Percentiles rank a stretch among this genome's conserved stretches.
Conservation (phyloP, 2,797 vertebrate species). For the Rhodeus uyekii region DNA sequence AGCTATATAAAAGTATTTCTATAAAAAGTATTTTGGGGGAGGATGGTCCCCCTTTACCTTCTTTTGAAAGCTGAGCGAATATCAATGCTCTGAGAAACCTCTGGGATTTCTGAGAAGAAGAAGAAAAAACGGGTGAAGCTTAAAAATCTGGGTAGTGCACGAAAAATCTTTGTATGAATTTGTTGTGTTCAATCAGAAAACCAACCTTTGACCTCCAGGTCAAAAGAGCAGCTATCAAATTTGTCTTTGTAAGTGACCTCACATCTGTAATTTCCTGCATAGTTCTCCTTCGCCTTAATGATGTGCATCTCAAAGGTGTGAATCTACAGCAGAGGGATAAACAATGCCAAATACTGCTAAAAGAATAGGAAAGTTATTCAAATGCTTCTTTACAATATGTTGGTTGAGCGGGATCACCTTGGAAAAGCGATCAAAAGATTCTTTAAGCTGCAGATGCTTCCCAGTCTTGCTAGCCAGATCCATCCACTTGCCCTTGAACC, state of each 20-base stretch:
- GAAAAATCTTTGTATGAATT: not conserved
- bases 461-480: conserved; percentile 98
- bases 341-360: not conserved
- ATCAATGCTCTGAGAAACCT: conserved; percentile 85
- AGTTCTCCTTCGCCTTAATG: conserved; percentile 97
- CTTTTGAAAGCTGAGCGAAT: conserved; percentile 99
- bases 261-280: conserved; percentile 95
- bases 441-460: conserved; percentile 96
- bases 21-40: not conserved
- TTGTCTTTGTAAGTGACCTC: conserved; percentile 98
- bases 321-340: conserved; percentile 70
- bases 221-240: conserved; percentile 96
- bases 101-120: conserved; percentile 76
- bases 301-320: conserved; percentile 99
- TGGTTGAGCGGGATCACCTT: conserved; percentile 77
- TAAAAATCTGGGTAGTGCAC: too few relatives aligned
- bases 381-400: not conserved
- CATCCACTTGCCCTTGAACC: conserved; percentile 99
- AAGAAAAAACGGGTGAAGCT: rapidly evolving
- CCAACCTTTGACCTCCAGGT: conserved; percentile 95
- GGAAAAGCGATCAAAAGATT: conserved; percentile 89
- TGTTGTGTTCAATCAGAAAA: conserved; percentile 18
- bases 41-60: conserved; percentile 83
- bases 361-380: not conserved
- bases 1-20: not conserved